Evolutionary conservation across 2,888 invertebrate genomes (phyloP).

Genomic region (Tricholauxania praeusta): DNA sequence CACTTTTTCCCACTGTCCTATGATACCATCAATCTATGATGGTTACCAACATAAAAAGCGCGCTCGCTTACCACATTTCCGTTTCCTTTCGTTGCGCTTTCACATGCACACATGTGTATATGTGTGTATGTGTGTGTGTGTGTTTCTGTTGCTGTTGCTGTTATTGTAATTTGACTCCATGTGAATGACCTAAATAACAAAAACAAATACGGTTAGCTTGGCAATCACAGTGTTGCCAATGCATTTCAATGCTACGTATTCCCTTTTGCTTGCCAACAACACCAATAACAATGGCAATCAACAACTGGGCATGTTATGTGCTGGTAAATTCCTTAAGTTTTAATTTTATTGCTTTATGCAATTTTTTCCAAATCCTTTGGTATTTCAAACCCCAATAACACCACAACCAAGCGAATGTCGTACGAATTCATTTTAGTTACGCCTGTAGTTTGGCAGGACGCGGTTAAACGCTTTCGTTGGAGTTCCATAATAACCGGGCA

Average conservation of each 20-base stretch:
- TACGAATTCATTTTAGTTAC: conserved; percentile 46
- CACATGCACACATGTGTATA: background rate
- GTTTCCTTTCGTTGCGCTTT: background rate
- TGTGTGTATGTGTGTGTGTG: background rate
- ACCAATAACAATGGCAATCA: conserved; percentile 15
- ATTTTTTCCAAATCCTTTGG: conserved; percentile 1
- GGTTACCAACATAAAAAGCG: too few species aligned
- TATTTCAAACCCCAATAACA: background rate
- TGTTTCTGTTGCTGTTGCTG: conserved; percentile 9
- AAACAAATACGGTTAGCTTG: conserved; percentile 51
- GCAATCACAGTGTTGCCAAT: conserved; percentile 40
- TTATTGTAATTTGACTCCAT: conserved; percentile 53
- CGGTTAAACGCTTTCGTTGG: background rate
- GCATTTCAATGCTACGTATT: conserved; percentile 27
- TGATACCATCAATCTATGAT: too few species aligned
- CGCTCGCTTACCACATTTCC: background rate
- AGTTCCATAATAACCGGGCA: background rate
- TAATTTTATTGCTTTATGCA: conserved; percentile 41
- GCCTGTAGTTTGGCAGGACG: conserved; percentile 32
- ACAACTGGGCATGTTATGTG: conserved; percentile 56
- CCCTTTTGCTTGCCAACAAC: background rate
- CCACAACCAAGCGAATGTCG: background rate
- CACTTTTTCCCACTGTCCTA: too few species aligned
- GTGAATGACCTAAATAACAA: conserved; percentile 67
- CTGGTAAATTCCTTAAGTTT: conserved; percentile 59